These are phyloP conservation scores for Agrochola macilenta DNA, from an alignment of 2,888 invertebrate species.

Conservation along the genomic window DNA sequence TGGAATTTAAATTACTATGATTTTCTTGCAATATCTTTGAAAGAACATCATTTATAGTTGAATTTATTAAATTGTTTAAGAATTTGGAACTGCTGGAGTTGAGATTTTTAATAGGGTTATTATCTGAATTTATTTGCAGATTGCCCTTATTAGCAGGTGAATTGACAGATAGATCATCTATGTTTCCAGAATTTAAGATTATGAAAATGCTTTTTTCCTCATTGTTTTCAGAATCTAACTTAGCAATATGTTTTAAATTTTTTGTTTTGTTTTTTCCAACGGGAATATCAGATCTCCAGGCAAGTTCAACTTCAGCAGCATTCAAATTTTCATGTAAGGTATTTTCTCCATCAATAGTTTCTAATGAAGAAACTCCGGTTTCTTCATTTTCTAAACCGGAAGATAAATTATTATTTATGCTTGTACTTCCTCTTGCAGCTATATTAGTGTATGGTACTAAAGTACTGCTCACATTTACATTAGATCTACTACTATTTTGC, in stretches of 20 bases:
- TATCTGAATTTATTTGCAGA: neutral
- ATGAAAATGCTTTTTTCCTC: neutral
- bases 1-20: neutral
- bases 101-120: neutral
- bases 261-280: neutral
- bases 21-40: constrained; percentile 8
- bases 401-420: neutral
- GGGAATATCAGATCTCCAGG: constrained; percentile 11
- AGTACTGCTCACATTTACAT: neutral
- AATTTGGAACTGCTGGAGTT: neutral
- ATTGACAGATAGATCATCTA: constrained; percentile 7
- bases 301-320: neutral
- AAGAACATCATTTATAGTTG: constrained; percentile 3
- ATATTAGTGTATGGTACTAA: neutral
- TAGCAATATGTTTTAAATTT: neutral
- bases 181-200: constrained; percentile 22
- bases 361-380: neutral
- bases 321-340: neutral
- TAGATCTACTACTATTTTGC: neutral
- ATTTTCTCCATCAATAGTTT: neutral
- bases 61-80: constrained; percentile 5
- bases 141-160: neutral
- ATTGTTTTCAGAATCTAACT: neutral
- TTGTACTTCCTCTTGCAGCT: neutral
- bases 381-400: no score